Evolutionary conservation across 2,888 invertebrate genomes (phyloP), one percentile per base, ranked within the genome.

Genomic region (Caenorhabditis sp.): DNA sequence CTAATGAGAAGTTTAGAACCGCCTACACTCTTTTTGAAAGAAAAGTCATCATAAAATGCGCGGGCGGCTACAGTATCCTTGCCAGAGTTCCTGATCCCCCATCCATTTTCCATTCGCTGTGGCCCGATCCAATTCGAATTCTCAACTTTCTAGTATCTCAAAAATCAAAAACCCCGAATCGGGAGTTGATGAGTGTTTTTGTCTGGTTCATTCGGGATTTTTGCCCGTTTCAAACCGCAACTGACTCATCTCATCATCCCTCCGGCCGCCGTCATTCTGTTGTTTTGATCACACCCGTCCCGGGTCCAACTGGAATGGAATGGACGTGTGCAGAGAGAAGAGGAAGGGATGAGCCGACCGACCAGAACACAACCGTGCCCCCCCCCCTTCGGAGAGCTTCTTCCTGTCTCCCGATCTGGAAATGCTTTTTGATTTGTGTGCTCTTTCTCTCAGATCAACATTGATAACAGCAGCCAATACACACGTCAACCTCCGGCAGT

Each of bases 401-500:
- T 32, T 32, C 13, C 13, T 5, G 13, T 40, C 13, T 40, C 13
- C 13, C 13, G 6, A 6, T 40, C 40, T 47, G 47, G 47, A 47
- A 47, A 47, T 18, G 18, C 47, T 47, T 47, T n/a, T 20, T 47
- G 47, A n/a, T 47, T 47, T 47, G 18, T 20, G 47, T 47, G 47
- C 47, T 47, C 47, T 20, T 47, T n/a, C 47, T 47, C 47, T 20
- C 47, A 47, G 47, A 47, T 51, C 26, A 51, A 51, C 51, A 51
- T n/a, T 51, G 51, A 51, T 51, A 51, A 51, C 51, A 24, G 32
- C 32, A 4, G 5, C 9, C 32, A 1, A 51, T n/a, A 51, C 13
- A 51, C 18, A 51, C 51, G 26, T 51, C 51, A 51, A 22, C 51
- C 3, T 9, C 13, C 5, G 32, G 32, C 4, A 9, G 15, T 6